These are phyloP conservation scores for Prietella phreatophila DNA, from an alignment of 2,113 vertebrate genomes.

Conservation along the genomic window DNA sequence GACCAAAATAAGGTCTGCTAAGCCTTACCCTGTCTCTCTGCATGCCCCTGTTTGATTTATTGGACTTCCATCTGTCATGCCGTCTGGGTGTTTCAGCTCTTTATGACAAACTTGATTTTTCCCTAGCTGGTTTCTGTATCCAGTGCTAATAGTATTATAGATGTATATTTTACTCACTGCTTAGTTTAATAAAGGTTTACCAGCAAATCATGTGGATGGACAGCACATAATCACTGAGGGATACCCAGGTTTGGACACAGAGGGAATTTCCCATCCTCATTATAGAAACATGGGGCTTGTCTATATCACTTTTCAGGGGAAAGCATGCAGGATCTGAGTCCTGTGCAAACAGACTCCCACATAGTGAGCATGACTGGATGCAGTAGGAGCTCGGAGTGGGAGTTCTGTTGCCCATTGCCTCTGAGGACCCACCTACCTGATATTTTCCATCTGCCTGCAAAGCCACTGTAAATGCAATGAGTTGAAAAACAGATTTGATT, in stretches of 20 bases:
- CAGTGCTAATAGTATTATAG: background rate
- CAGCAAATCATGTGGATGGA: background rate
- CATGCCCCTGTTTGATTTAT: background rate
- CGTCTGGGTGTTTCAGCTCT: background rate
- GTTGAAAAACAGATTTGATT: conserved; percentile 11
- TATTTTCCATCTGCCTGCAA: conserved; percentile 15
- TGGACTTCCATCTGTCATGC: background rate
- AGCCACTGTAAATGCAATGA: conserved; percentile 1
- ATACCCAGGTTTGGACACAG: background rate
- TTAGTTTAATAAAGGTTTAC: background rate
- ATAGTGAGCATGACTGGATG: conserved; percentile 16
- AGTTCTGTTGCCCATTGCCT: conserved; percentile 9
- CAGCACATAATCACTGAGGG: background rate
- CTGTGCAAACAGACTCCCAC: conserved; percentile 4
- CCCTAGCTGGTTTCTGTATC: background rate
- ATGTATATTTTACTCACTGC: background rate
- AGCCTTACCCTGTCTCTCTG: background rate
- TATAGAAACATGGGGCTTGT: background rate
- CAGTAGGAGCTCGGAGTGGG: background rate
- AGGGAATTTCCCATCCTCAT: background rate
- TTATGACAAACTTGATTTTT: background rate
- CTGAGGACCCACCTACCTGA: conserved; percentile 18
- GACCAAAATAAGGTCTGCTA: background rate
- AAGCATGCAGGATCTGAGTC: background rate
- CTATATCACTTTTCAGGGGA: background rate